phyloP scores from a whole-genome alignment of 2,888 invertebrate species.

The Idaea biselata region DNA sequence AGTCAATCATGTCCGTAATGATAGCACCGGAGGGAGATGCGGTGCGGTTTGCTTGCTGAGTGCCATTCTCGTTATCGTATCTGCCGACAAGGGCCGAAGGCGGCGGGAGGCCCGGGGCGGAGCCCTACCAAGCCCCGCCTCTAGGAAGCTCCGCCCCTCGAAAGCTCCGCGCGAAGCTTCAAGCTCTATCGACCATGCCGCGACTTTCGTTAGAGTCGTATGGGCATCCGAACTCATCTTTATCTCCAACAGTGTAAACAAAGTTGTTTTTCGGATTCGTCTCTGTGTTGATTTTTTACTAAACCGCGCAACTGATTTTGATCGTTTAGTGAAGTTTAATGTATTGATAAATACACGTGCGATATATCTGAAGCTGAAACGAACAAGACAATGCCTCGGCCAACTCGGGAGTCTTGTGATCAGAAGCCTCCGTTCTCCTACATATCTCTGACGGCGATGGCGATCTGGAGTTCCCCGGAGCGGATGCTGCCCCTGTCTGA shows the following conservation, averaged over 20 bases:
- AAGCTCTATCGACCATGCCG: constrained; percentile 87
- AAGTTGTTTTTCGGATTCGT: too few species aligned
- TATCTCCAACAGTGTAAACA: constrained; percentile 58
- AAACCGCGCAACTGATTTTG: too few species aligned
- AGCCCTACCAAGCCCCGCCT: constrained; percentile 35
- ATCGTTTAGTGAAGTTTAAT: too few species aligned
- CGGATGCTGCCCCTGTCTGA: constrained; percentile 91
- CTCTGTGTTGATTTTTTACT: too few species aligned
- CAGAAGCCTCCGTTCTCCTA: constrained; percentile 98
- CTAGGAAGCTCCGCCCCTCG: constrained; percentile 32
- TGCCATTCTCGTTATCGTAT: constrained; percentile 76
- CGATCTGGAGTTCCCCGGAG: constrained; percentile 98
- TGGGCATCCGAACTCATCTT: constrained; percentile 39
- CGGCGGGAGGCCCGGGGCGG: constrained; percentile 32
- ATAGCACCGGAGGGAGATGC: constrained; percentile 67
- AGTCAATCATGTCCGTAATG: constrained; percentile 74
- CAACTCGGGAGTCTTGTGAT: constrained; percentile 97
- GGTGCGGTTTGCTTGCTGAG: constrained; percentile 55
- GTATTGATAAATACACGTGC: too few species aligned
- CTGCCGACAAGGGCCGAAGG: constrained; percentile 42
- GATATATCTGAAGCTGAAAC: too few species aligned
- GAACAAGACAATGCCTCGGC: constrained; percentile 90
- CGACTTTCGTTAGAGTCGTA: constrained; percentile 92
- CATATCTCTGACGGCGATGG: constrained; percentile 99
- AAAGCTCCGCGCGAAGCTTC: constrained; percentile 87